Conservation (phyloP, 2,888 invertebrate genomes). For the Tortricodes alternella region DNA sequence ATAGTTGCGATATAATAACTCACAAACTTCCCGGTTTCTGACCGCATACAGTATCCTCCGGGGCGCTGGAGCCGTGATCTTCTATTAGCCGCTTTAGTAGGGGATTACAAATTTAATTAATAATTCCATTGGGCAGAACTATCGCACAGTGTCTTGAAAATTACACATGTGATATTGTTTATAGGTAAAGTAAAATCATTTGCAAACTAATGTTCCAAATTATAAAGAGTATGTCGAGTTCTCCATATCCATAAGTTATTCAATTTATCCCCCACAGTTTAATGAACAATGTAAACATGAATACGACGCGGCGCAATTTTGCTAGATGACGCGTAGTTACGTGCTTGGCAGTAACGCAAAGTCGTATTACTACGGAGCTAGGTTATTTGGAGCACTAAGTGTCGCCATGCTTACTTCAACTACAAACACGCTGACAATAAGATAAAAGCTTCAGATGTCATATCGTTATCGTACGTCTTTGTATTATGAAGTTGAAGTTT, state of each 20-base stretch:
- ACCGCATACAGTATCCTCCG: neutral
- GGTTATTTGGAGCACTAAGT: conserved; percentile 42
- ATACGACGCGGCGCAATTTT: conserved; percentile 33
- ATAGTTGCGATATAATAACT: too few relatives aligned
- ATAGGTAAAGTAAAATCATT: too few relatives aligned
- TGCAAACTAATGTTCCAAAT: too few relatives aligned
- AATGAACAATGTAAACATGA: conserved; percentile 36
- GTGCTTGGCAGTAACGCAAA: conserved; percentile 18
- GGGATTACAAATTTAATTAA: conserved; percentile 15
- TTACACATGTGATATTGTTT: too few relatives aligned
- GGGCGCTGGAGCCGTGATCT: neutral
- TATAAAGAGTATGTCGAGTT: too few relatives aligned
- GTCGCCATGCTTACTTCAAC: conserved; percentile 38
- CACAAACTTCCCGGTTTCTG: too few relatives aligned
- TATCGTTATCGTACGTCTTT: too few relatives aligned
- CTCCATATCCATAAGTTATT: conserved; percentile 46
- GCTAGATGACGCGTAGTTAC: conserved; percentile 12
- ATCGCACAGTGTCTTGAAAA: conserved; percentile 5
- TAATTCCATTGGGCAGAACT: neutral
- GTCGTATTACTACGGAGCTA: conserved; percentile 37
- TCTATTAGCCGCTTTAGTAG: neutral
- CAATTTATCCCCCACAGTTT: conserved; percentile 42
- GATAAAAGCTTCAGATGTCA: neutral
- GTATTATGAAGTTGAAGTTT: too few relatives aligned
- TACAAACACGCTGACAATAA: neutral